These are phyloP conservation scores for Sesia bembeciformis DNA, from an alignment of 2,888 invertebrate genomes.

Conservation along the genomic window DNA sequence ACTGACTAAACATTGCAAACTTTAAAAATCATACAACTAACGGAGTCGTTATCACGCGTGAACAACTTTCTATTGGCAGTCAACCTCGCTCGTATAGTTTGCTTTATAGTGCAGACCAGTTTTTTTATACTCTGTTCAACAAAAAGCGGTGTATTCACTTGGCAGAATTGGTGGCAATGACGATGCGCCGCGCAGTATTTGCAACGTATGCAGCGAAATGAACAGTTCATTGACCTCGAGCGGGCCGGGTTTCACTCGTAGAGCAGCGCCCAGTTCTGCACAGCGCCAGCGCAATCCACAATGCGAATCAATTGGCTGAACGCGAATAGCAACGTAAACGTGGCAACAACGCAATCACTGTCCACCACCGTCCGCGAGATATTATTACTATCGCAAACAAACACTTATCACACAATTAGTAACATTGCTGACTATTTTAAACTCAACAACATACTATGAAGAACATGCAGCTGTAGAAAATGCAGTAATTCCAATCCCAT, in stretches of 20 bases:
- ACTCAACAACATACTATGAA: no score
- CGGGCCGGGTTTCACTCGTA: constrained; percentile 69
- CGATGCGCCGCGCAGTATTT: constrained; percentile 64
- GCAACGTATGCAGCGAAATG: constrained; percentile 74
- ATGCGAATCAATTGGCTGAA: constrained; percentile 30
- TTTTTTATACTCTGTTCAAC: constrained; percentile 49
- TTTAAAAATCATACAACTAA: no score
- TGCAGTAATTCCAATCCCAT: no score
- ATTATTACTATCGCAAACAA: neutral
- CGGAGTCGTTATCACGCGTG: constrained; percentile 2
- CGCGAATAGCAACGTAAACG: constrained; percentile 29
- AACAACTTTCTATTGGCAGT: constrained; percentile 44
- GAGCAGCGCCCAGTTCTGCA: constrained; percentile 30
- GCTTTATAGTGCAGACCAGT: constrained; percentile 44
- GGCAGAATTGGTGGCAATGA: constrained; percentile 57
- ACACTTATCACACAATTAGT: no score
- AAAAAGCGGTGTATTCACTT: constrained; percentile 46
- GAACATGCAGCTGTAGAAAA: no score
- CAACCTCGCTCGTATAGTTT: constrained; percentile 31
- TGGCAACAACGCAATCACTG: constrained; percentile 26
- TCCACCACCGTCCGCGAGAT: constrained; percentile 1
- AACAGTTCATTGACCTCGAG: constrained; percentile 67
- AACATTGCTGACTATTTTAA: no score
- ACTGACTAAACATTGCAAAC: no score
- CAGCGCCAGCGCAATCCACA: constrained; percentile 19